These are phyloP conservation scores for Zygaena filipendulae DNA, from an alignment of 2,888 invertebrate genomes.

Conservation along the genomic window DNA sequence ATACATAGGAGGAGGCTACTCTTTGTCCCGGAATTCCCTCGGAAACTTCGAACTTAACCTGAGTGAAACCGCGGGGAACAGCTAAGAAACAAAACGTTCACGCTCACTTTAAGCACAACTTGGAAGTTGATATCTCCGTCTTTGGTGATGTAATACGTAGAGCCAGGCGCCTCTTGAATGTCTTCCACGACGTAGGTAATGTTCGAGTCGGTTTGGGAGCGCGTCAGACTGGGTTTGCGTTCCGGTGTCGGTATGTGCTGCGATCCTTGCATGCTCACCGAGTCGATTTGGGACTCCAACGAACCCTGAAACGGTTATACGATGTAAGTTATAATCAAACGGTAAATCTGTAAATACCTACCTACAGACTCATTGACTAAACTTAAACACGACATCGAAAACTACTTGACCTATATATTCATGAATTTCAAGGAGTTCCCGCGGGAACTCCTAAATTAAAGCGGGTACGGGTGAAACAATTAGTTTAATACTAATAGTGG, in stretches of 20 bases:
- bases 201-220: slow-evolving; percentile 93
- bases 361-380: too few species aligned
- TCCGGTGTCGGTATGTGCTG: slow-evolving; percentile 70
- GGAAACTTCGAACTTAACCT: too few species aligned
- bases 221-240: slow-evolving; percentile 77
- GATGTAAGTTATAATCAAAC: slow-evolving; percentile 6
- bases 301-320: slow-evolving; percentile 71
- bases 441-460: too few species aligned
- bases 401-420: too few species aligned
- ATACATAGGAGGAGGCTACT: too few species aligned
- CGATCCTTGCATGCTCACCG: slow-evolving; percentile 72
- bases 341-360: not conserved
- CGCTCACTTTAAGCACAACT: slow-evolving; percentile 86
- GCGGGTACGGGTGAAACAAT: too few species aligned
- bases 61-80: too few species aligned
- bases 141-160: slow-evolving; percentile 91
- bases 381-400: too few species aligned
- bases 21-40: too few species aligned
- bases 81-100: too few species aligned
- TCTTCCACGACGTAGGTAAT: slow-evolving; percentile 90
- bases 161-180: slow-evolving; percentile 88
- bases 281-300: slow-evolving; percentile 85
- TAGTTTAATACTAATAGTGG: too few species aligned
- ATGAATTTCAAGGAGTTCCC: too few species aligned
- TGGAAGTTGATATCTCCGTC: slow-evolving; percentile 95